A percentile compares a stretch with the other conserved stretches of the same genome.
These are phyloP conservation scores for Nyctereutes procyonoides DNA, from an alignment of 2,113 vertebrate species.

Conservation along the genomic window DNA sequence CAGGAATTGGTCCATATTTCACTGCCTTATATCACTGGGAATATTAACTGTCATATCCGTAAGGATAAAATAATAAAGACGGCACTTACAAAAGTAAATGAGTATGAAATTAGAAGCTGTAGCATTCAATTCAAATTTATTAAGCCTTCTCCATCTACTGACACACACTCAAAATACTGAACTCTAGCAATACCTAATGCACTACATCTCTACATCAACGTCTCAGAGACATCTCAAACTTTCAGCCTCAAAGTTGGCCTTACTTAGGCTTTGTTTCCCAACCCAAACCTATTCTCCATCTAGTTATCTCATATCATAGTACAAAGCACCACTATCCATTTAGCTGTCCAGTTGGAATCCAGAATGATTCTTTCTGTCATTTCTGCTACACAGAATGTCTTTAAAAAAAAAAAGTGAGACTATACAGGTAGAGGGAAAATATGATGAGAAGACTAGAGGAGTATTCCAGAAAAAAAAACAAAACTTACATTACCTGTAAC, in stretches of 20 bases:
- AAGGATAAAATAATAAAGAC: background rate
- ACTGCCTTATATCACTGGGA: background rate
- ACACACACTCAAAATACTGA: background rate
- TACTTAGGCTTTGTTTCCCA: background rate
- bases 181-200: background rate
- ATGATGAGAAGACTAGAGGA: background rate
- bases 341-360: background rate
- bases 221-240: slow-evolving; percentile 4
- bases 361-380: background rate
- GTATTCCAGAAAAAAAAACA: background rate
- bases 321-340: background rate
- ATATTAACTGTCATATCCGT: background rate
- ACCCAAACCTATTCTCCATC: background rate
- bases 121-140: background rate
- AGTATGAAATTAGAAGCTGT: background rate
- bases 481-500: background rate
- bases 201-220: background rate
- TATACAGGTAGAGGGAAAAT: background rate
- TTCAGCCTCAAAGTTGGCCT: background rate
- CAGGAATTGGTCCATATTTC: background rate
- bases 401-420: background rate
- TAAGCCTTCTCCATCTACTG: background rate
- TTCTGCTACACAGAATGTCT: background rate
- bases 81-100: background rate
- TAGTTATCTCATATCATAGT: slow-evolving; percentile 13